These are phyloP conservation scores for Rutpela maculata DNA, from an alignment of 2,888 invertebrate species.

Conservation along the genomic window DNA sequence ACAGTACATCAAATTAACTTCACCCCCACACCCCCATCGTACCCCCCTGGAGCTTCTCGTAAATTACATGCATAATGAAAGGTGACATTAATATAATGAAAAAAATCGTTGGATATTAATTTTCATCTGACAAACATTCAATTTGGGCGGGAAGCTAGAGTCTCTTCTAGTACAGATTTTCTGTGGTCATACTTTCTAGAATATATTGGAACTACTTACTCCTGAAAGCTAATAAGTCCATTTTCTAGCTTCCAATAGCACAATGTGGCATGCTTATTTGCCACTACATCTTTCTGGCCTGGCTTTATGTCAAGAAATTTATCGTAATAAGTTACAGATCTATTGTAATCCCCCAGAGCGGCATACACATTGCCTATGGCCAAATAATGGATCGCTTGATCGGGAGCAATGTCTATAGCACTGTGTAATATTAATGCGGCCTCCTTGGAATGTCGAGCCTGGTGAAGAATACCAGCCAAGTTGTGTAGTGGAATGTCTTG, in stretches of 20 bases:
- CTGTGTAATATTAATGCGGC: conserved; percentile 84
- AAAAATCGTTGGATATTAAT: too few species aligned
- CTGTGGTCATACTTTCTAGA: neutral
- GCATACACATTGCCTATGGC: conserved; percentile 86
- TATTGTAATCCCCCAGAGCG: conserved; percentile 82
- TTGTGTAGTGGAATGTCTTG: conserved; percentile 85
- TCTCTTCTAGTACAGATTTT: too few species aligned
- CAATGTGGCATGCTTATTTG: conserved; percentile 80
- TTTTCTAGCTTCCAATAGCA: conserved; percentile 80
- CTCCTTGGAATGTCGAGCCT: conserved; percentile 81
- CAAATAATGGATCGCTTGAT: conserved; percentile 79
- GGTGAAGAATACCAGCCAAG: conserved; percentile 84
- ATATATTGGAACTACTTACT: conserved; percentile 76
- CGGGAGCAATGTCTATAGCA: conserved; percentile 83
- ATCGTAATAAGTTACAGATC: conserved; percentile 81
- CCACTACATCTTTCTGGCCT: conserved; percentile 78
- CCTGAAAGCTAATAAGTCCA: conserved; percentile 78
- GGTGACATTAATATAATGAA: too few species aligned
- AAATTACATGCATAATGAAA: too few species aligned
- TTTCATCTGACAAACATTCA: too few species aligned
- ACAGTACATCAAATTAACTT: too few species aligned
- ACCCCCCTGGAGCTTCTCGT: too few species aligned
- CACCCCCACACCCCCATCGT: too few species aligned
- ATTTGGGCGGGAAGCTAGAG: too few species aligned
- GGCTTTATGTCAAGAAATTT: conserved; percentile 81